These are phyloP conservation scores for Etheostoma spectabile DNA, from an alignment of 2,113 vertebrate species.

Conservation along the genomic window DNA sequence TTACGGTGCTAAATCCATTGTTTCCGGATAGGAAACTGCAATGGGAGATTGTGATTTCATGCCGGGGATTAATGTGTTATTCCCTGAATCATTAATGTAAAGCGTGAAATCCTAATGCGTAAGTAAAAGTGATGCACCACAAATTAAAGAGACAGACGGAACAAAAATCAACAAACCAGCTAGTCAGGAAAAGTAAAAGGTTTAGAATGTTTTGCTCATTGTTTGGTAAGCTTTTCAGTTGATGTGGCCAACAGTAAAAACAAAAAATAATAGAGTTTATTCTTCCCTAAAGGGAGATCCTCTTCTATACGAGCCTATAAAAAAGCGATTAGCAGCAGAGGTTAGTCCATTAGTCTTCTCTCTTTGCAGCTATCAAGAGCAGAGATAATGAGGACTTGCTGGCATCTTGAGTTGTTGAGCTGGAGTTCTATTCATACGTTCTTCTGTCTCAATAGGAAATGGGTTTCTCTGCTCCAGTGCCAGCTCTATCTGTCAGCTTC, in stretches of 20 bases:
- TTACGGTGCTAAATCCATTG: conserved; percentile 78
- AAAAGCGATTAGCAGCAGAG: conserved; percentile 77
- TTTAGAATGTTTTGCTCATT: conserved; percentile 33
- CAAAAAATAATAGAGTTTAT: conserved; percentile 62
- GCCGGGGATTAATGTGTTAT: conserved; percentile 80
- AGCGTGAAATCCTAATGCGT: conserved; percentile 77
- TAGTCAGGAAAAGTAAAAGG: conserved; percentile 26
- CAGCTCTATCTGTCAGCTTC: conserved; percentile 44
- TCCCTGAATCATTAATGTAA: conserved; percentile 77
- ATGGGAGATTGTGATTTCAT: conserved; percentile 81
- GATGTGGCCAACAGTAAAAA: conserved; percentile 55
- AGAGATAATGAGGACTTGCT: conserved; percentile 75
- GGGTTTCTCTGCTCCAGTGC: conserved; percentile 54
- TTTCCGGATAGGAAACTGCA: conserved; percentile 68
- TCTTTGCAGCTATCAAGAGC: conserved; percentile 72
- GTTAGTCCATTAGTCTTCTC: conserved; percentile 81
- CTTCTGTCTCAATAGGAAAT: conserved; percentile 73
- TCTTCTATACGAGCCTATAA: conserved; percentile 63
- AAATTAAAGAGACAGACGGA: conserved; percentile 61
- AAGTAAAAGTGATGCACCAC: conserved; percentile 68
- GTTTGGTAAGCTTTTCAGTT: conserved; percentile 16
- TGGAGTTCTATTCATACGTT: conserved; percentile 78
- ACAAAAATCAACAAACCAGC: conserved; percentile 50
- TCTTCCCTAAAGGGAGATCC: conserved; percentile 62
- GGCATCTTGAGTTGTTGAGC: conserved; percentile 56